Percentiles rank a stretch among this genome's conserved stretches.
phyloP scores from a whole-genome alignment of 2,888 invertebrate species.

The Sthenelais limicola region DNA sequence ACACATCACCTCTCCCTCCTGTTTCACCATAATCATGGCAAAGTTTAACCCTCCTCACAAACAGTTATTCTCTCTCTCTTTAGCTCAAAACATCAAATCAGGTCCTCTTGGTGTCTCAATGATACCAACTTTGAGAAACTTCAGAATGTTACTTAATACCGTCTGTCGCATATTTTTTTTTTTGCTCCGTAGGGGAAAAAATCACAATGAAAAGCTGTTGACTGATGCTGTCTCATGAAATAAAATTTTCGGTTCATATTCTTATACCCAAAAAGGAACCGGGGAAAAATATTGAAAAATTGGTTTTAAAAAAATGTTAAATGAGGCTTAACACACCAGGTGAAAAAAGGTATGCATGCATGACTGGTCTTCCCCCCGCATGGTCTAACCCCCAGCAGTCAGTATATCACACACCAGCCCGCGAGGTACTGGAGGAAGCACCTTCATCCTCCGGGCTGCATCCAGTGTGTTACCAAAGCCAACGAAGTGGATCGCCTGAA shows the following conservation, averaged over 20 bases:
- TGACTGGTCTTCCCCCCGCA: conserved; percentile 22
- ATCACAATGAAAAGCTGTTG: conserved; percentile 53
- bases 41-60: no score
- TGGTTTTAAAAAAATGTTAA: no score
- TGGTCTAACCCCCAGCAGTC: conserved; percentile 15
- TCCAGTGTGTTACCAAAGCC: neutral
- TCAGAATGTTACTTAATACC: no score
- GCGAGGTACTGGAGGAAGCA: neutral
- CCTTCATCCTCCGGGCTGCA: neutral
- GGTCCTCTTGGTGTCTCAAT: no score
- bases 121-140: no score
- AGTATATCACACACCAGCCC: no score
- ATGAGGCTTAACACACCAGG: conserved; percentile 18
- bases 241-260: neutral
- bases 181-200: no score
- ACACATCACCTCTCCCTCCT: no score
- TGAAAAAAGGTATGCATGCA: conserved; percentile 32
- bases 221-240: conserved; percentile 50
- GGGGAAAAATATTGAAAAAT: neutral
- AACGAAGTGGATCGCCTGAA: conserved; percentile 5
- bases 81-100: no score
- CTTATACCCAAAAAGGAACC: neutral
- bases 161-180: no score
- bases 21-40: no score
- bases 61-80: no score